Conservation (phyloP, 2,797 vertebrate species). For the Protosalanx chinensis region DNA sequence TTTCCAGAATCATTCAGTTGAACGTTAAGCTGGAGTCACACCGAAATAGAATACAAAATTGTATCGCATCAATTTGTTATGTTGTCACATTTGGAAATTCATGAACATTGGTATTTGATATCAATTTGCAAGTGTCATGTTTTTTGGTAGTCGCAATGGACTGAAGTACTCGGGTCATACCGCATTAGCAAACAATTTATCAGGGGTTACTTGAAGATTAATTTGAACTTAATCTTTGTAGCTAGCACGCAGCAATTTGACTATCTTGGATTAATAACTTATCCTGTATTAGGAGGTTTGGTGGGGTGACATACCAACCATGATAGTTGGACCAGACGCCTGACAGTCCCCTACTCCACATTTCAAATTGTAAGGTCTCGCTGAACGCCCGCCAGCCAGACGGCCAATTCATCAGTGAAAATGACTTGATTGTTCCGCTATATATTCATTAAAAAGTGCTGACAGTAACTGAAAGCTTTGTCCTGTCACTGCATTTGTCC, state of each 20-base stretch:
- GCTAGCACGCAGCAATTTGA: slow-evolving; percentile 61
- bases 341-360: slow-evolving; percentile 49
- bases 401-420: slow-evolving; percentile 55
- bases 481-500: slow-evolving; percentile 58
- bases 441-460: slow-evolving; percentile 63
- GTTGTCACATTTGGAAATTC: too few relatives aligned
- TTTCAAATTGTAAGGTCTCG: slow-evolving; percentile 49
- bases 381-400: slow-evolving; percentile 41
- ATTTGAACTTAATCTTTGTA: slow-evolving; percentile 59
- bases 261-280: slow-evolving; percentile 67
- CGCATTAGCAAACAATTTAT: not conserved
- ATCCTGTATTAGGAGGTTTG: slow-evolving; percentile 62
- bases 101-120: too few relatives aligned
- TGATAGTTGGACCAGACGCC: slow-evolving; percentile 43
- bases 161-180: not conserved
- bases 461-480: slow-evolving; percentile 51
- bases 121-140: too few relatives aligned
- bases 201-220: slow-evolving; percentile 35
- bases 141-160: not conserved
- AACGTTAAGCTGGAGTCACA: not conserved
- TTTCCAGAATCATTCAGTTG: slow-evolving; percentile 46
- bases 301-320: slow-evolving; percentile 68
- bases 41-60: not conserved
- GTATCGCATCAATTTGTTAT: too few relatives aligned
- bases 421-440: slow-evolving; percentile 51